Base-by-base conservation (phyloP, 2,797 vertebrate species). In the Tangara arthus region DNA sequence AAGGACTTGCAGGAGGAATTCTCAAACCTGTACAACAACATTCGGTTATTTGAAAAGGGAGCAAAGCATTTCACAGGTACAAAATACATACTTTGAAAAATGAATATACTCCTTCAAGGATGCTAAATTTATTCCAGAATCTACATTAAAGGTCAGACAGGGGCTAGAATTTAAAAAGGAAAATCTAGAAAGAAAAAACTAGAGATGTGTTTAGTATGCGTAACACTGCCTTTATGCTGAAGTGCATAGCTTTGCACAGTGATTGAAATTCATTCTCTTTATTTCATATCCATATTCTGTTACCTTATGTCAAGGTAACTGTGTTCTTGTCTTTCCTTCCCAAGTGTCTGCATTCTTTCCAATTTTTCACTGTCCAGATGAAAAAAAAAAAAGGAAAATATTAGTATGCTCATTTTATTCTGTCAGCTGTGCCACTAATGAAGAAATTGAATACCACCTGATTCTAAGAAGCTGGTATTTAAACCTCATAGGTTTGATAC, bases 1-100 rank as follows among this genome's bases (percentile, higher is more conserved):
- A 99, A 99, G 96, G 99, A 99, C 41, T 97, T 99, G 8, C 99
- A 99, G 96, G 99, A 99, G 94, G 99, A 99, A 91, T 98, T 99
- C 93, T 98, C 98, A 91, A 99, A 98, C 96, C 96, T 99, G 4
- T 99, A 99, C 97, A 99, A 98, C 97, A 99, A 99, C 96, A 98
- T 99, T 90, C 97, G 98, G 5, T 98, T 99, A 61, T 99, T 99
- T 97, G 99, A 99, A 90, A 99, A 99, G 81, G 99, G 99, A 82
- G 94, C 96, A 86, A 99, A 99, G 91, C 96, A 98, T 87, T 99
- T 99, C 96, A 97, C 98, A 96, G 99, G 99, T 99, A 96, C 34
- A 71, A 46, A 89, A 75, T 53, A 35, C 0, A 12, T 71, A 17
- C 28, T 63, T 66, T 21, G 44, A 56, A 83, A 86, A 84, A 64